These are phyloP conservation scores for Chrysemys picta DNA, from an alignment of 2,113 vertebrate species.

Conservation along the genomic window DNA sequence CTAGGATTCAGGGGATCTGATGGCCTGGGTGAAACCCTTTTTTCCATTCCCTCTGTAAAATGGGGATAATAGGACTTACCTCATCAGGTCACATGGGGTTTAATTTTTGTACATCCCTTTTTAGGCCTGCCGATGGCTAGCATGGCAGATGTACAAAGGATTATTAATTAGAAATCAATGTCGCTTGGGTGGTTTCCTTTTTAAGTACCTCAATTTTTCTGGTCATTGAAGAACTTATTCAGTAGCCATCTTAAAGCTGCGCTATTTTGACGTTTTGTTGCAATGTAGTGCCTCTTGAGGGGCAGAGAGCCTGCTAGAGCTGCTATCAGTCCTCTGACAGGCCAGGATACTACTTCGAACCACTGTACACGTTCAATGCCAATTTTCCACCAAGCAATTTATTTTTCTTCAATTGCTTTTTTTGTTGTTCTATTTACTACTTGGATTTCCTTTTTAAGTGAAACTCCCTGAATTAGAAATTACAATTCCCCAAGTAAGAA, in stretches of 20 bases:
- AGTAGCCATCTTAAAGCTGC: conserved; percentile 8
- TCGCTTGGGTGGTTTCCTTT: not conserved
- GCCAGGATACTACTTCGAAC: not conserved
- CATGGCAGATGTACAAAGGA: not conserved
- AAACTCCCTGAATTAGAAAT: not conserved
- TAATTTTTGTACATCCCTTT: not conserved
- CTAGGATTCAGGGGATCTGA: not conserved
- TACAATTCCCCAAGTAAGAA: not conserved
- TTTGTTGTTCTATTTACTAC: conserved; percentile 26
- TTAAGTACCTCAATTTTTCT: not conserved
- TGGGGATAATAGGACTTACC: accelerated
- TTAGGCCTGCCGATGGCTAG: not conserved
- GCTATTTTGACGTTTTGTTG: conserved; percentile 51
- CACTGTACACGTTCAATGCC: not conserved
- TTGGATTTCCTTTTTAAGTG: conserved; percentile 30
- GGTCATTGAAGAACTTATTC: conserved; percentile 28
- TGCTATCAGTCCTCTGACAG: conserved; percentile 19
- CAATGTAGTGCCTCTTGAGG: conserved; percentile 51
- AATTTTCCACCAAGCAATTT: conserved; percentile 30
- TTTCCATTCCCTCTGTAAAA: not conserved
- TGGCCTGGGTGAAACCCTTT: not conserved
- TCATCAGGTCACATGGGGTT: accelerated
- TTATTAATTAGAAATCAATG: not conserved
- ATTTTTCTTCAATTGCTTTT: conserved; percentile 53
- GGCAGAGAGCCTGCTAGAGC: conserved; percentile 49